Evolutionary conservation across 2,888 invertebrate species (phyloP).

Genomic region (Reticulitermes lucifugus): DNA sequence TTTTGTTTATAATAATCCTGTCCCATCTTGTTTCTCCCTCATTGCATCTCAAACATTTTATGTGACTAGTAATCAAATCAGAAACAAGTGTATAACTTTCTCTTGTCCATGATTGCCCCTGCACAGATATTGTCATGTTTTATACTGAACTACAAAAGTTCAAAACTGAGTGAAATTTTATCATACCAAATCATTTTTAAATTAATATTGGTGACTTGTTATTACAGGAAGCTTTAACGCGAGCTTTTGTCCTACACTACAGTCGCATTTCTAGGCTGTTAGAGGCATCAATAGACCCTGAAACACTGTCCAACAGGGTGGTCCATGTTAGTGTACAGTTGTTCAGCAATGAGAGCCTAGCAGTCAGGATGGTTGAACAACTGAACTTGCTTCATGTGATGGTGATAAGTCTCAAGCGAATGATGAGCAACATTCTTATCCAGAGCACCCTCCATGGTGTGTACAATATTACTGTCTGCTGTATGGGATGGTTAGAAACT

Average conservation of each 20-base stretch:
- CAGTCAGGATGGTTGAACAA: slow-evolving; percentile 91
- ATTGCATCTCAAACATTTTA: too few species aligned
- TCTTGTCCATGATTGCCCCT: too few species aligned
- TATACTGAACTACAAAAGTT: too few species aligned
- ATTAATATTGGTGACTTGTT: neutral
- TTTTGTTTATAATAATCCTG: too few species aligned
- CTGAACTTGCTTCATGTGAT: slow-evolving; percentile 92
- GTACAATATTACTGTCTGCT: neutral
- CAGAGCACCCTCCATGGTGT: slow-evolving; percentile 87
- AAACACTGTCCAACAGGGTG: slow-evolving; percentile 93
- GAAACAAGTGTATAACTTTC: too few species aligned
- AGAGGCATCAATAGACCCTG: slow-evolving; percentile 86
- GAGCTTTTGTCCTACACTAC: slow-evolving; percentile 96
- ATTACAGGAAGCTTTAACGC: slow-evolving; percentile 87
- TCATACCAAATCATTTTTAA: neutral
- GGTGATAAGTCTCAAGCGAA: slow-evolving; percentile 89
- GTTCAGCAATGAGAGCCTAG: slow-evolving; percentile 93
- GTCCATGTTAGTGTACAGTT: slow-evolving; percentile 97
- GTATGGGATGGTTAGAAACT: too few species aligned
- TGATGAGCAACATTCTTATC: slow-evolving; percentile 93
- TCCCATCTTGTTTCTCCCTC: too few species aligned
- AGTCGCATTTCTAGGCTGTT: slow-evolving; percentile 93
- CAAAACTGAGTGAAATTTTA: too few species aligned
- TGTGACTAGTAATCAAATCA: too few species aligned
- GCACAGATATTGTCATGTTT: too few species aligned